Percentiles rank a stretch among this genome's conserved stretches.
Conservation (phyloP, 1,140 invertebrate genomes). For the Saccostrea cuccullata region DNA sequence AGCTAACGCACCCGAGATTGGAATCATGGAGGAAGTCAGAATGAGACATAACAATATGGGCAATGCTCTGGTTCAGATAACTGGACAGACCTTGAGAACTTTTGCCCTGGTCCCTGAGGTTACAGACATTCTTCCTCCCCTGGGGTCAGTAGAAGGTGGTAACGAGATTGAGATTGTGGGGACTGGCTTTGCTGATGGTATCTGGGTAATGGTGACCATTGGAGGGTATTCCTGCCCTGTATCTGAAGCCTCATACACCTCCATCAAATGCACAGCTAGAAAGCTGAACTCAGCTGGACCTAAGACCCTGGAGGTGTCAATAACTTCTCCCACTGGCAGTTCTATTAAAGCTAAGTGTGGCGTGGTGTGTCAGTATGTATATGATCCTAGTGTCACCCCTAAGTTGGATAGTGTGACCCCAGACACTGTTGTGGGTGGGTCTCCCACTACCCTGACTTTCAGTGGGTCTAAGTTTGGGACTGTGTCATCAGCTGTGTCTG, state of each 20-base stretch:
- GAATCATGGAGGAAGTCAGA: slow-evolving; percentile 56
- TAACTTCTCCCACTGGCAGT: slow-evolving; percentile 21
- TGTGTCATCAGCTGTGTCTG: slow-evolving; percentile 43
- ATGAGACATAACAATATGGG: slow-evolving; percentile 66
- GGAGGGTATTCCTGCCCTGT: slow-evolving; percentile 49
- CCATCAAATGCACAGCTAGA: slow-evolving; percentile 56
- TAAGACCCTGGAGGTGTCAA: slow-evolving; percentile 11
- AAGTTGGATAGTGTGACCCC: slow-evolving; percentile 28
- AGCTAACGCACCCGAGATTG: slow-evolving; percentile 48
- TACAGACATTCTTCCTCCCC: slow-evolving; percentile 49
- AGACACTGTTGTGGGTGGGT: slow-evolving; percentile 29
- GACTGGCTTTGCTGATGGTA: slow-evolving; percentile 52
- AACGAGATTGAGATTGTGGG: slow-evolving; percentile 61
- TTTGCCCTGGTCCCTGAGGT: slow-evolving; percentile 62
- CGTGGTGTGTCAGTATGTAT: slow-evolving; percentile 42
- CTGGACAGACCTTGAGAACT: slow-evolving; percentile 44
- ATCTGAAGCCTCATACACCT: slow-evolving; percentile 53
- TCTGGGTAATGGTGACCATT: slow-evolving; percentile 47
- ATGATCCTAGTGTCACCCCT: slow-evolving; percentile 50
- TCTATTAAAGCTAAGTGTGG: slow-evolving; percentile 41
- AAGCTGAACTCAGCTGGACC: slow-evolving; percentile 22
- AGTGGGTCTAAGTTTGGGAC: slow-evolving; percentile 39
- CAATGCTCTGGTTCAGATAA: slow-evolving; percentile 58
- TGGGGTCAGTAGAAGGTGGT: slow-evolving; percentile 61
- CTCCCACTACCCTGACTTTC: slow-evolving; percentile 40